Percentiles rank a stretch among this genome's conserved stretches.
Evolutionary conservation across 2,113 vertebrate species (phyloP).

Genomic region (Cyrtonyx montezumae): DNA sequence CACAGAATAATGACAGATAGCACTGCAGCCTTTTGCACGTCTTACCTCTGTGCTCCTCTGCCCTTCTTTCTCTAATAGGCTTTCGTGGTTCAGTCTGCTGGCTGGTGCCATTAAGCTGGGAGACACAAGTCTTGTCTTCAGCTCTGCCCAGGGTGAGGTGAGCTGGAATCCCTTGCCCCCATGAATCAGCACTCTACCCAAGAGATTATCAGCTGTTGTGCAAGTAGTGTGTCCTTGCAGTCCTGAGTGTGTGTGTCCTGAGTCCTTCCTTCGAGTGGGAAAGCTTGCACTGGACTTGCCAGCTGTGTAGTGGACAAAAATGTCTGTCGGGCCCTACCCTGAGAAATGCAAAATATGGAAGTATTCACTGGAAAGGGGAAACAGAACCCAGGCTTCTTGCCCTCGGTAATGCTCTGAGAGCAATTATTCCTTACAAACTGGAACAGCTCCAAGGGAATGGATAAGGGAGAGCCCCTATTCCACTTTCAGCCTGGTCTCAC

Average conservation of each 20-base stretch:
- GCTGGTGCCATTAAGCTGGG: neutral
- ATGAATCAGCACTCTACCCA: neutral
- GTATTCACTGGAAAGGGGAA: neutral
- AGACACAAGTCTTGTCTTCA: neutral
- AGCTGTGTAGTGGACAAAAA: neutral
- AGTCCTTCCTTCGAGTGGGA: neutral
- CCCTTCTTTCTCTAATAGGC: neutral
- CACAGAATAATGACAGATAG: neutral
- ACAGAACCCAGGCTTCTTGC: neutral
- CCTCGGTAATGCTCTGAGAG: neutral
- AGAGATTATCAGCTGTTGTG: neutral
- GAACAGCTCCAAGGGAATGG: neutral
- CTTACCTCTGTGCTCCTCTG: neutral
- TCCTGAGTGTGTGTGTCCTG: neutral
- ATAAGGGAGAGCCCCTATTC: neutral
- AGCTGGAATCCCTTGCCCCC: constrained; percentile 32
- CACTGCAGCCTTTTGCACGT: neutral
- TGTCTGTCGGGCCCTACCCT: neutral
- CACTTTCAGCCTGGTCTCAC: neutral
- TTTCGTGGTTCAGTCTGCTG: neutral
- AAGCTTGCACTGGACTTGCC: neutral
- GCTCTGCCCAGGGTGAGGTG: neutral
- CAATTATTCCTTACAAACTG: neutral
- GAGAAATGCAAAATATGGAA: neutral
- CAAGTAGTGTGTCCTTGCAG: neutral